These are phyloP conservation scores for Tanaodytes sp. DNA, from an alignment of 2,888 invertebrate genomes.

Conservation along the genomic window DNA sequence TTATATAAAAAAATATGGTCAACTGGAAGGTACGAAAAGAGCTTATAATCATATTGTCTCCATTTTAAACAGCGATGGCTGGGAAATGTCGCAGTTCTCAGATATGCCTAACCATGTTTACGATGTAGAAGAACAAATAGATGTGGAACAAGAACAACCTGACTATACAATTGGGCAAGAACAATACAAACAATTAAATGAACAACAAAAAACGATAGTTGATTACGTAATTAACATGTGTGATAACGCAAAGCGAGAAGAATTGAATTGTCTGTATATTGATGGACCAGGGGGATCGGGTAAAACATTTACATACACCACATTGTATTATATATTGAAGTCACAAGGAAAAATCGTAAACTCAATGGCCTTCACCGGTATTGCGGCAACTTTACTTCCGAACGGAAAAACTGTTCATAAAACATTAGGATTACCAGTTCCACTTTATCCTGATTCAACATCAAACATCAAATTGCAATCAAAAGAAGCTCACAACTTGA, in stretches of 20 bases:
- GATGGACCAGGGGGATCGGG: constrained; percentile 58
- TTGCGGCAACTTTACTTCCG: constrained; percentile 56
- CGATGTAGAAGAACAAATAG: neutral
- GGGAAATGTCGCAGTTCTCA: neutral
- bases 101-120: constrained; percentile 4
- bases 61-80: neutral
- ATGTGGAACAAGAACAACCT: neutral
- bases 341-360: constrained; percentile 3
- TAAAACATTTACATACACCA: constrained; percentile 68
- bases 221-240: constrained; percentile 18
- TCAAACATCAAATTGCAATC: constrained; percentile 54
- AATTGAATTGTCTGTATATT: constrained; percentile 22
- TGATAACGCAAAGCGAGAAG: neutral
- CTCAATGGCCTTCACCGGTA: constrained; percentile 61
- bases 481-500: constrained; percentile 48
- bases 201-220: constrained; percentile 28
- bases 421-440: constrained; percentile 58
- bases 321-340: constrained; percentile 5
- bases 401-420: constrained; percentile 67
- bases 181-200: neutral
- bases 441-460: constrained; percentile 36
- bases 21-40: neutral
- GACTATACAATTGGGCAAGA: neutral
- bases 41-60: neutral
- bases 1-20: constrained; percentile 1